Base-by-base conservation (phyloP, 2,888 invertebrate species). In the Dastarcus helophoroides region DNA sequence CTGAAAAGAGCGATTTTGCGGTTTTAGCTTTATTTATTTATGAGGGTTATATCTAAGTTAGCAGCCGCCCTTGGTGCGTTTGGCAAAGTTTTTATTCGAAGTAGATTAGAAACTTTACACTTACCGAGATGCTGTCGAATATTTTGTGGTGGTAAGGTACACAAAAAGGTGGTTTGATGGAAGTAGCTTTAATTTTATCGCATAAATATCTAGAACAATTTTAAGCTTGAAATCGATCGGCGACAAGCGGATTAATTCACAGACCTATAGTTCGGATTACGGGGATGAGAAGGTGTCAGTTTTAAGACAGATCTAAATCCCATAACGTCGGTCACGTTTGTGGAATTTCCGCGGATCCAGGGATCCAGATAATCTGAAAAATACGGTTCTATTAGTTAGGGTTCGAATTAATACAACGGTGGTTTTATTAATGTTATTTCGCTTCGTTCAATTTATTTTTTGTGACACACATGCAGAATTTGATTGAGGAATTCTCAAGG, bases 261-360 rank as follows among this genome's bases (percentile, higher is more conserved):
- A 72, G 65, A 83, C 83, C 67, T 68, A 51, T 82, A 82, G 44
- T 76, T 65, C 3, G 79, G 77, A 57, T 81, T 79, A 39, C 73
- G 73, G 1, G 83, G 81, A 54, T 79, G 76, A 0, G 80, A 79
- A 7, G 82, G 79, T 1, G 83, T 82, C 29, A 85, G 64, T 56
- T 80, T 80, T 36, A 85, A 63, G n/a, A 85, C 83, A 0, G 82
- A 79, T 43, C 82, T 68, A 59, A 83, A 85, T 14, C 80, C 79
- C 54, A 73, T 63, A 30, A 76, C 65, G 48, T 79, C 75, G 42
- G 69, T 70, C 24, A 69, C 72, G 36, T 60, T 59, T 4, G 51
- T 54, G 55, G 54, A 57, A n/a, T 51, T 48, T 38, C 57, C 55
- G 54, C 73, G 75, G 44, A 73, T 56, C 50, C 69, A 72, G 9